Evolutionary conservation across 2,888 invertebrate species (phyloP).

Genomic region (Drosophila barbarae): DNA sequence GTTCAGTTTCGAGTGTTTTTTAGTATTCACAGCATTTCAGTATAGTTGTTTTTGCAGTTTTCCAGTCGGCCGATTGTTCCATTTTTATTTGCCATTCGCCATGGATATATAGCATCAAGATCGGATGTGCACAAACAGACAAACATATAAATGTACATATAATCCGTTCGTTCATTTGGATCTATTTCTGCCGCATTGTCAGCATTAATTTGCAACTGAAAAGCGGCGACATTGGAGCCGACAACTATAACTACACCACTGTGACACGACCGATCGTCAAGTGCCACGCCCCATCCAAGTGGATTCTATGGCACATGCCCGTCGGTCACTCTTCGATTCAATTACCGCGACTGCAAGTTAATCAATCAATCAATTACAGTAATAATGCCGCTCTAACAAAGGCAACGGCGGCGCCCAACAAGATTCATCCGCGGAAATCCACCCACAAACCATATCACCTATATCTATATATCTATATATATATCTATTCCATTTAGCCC

Average conservation of each 20-base stretch:
- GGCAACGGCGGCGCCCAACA: conserved; percentile 15
- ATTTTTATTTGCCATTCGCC: conserved; percentile 12
- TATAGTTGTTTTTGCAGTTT: conserved; percentile 3
- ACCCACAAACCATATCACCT: conserved; percentile 2
- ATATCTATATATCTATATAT: not conserved
- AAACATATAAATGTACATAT: conserved; percentile 13
- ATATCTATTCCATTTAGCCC: conserved; percentile 3
- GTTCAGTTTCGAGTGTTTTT: conserved; percentile 4
- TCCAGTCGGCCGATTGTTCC: conserved; percentile 15
- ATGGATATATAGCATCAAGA: conserved; percentile 38
- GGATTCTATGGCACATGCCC: conserved; percentile 48
- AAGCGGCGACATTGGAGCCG: conserved; percentile 59
- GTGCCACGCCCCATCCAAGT: conserved; percentile 46
- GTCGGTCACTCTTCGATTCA: conserved; percentile 61
- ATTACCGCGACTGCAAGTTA: conserved; percentile 57
- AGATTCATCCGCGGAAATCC: conserved; percentile 38
- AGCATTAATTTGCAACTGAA: conserved; percentile 64
- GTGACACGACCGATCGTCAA: conserved; percentile 36
- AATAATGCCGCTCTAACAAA: conserved; percentile 57
- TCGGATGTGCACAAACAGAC: conserved; percentile 26
- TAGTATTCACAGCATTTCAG: not conserved
- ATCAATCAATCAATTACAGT: conserved; percentile 73
- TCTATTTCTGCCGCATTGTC: conserved; percentile 57
- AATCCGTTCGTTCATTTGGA: conserved; percentile 19
- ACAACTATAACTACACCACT: conserved; percentile 21